Percentiles rank a stretch among this genome's conserved stretches.
Conservation (phyloP, 2,113 vertebrate species). For the Chunga burmeisteri region DNA sequence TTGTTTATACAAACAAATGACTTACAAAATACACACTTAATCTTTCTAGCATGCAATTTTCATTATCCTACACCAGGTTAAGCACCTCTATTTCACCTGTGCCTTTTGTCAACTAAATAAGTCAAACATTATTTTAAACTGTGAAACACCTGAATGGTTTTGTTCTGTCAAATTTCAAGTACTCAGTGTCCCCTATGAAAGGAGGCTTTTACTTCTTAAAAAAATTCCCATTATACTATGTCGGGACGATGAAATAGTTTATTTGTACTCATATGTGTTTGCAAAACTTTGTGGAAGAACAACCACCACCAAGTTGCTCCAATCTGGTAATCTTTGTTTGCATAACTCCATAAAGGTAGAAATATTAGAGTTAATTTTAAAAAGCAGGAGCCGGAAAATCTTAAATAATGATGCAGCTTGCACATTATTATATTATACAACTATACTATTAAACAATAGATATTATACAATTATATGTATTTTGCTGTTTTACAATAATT, state of each 20-base stretch:
- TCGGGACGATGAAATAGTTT: not conserved
- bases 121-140: not conserved
- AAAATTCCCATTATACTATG: not conserved
- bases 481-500: not conserved
- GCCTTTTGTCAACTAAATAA: not conserved
- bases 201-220: not conserved
- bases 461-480: not conserved
- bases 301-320: not conserved
- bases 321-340: not conserved
- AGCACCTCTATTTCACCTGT: not conserved
- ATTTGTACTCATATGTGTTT: not conserved
- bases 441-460: not conserved
- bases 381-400: not conserved
- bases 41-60: not conserved
- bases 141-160: not conserved
- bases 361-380: not conserved
- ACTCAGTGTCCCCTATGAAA: not conserved
- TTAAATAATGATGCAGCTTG: not conserved
- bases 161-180: not conserved
- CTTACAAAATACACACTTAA: not conserved
- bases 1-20: not conserved
- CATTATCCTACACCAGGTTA: not conserved
- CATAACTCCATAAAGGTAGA: not conserved
- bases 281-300: not conserved
- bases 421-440: not conserved